Evolutionary conservation across 2,113 vertebrate species (phyloP).

Genomic region (Crotalus helleri): DNA sequence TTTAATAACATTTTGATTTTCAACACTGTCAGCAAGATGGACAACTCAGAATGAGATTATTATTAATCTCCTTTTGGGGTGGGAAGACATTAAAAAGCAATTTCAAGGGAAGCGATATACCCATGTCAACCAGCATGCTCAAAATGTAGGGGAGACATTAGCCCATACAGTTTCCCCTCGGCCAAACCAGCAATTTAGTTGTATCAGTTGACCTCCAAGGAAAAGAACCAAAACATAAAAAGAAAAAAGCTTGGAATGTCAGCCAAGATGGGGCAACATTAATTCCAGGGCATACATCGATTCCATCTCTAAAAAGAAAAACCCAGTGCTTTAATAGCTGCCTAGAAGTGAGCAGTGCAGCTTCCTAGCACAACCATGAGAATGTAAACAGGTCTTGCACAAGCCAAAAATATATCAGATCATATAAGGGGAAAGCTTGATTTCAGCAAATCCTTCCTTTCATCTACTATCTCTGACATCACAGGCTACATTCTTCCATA

Average conservation of each 20-base stretch:
- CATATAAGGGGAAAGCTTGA: background rate
- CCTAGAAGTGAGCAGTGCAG: background rate
- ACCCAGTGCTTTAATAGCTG: background rate
- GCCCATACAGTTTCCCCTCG: background rate
- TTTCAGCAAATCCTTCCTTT: background rate
- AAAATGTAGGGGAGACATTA: conserved; percentile 6
- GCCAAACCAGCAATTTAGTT: background rate
- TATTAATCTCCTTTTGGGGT: conserved; percentile 36
- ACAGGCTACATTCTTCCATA: background rate
- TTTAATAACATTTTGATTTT: conserved; percentile 42
- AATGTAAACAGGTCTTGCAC: background rate
- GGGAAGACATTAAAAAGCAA: conserved; percentile 40
- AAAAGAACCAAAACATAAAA: background rate
- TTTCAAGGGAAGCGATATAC: conserved; percentile 3
- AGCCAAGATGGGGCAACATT: background rate
- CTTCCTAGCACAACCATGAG: background rate
- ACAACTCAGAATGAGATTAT: conserved; percentile 27
- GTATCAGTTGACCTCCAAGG: background rate
- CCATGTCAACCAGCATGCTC: background rate
- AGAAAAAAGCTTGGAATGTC: background rate
- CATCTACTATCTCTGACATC: background rate
- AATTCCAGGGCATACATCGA: background rate
- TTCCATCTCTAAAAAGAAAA: background rate
- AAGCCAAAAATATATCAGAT: background rate
- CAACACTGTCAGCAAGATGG: conserved; percentile 32